These are phyloP conservation scores for Euphonia xanthogaster DNA, from an alignment of 2,797 vertebrate species.

Conservation along the genomic window DNA sequence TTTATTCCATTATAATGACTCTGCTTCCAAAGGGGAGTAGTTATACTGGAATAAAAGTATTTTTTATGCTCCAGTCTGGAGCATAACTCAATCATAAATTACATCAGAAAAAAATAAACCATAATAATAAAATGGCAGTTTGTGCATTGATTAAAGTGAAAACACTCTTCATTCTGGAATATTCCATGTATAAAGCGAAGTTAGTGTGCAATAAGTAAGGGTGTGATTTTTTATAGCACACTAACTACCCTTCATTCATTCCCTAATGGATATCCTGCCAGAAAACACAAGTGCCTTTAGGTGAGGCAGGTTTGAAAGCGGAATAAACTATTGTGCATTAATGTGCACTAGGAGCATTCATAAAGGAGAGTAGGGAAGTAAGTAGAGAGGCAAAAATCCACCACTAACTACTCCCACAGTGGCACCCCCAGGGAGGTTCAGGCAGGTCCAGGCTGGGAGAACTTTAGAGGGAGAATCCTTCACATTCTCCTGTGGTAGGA, in stretches of 20 bases:
- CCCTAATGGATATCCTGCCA: conserved; percentile 58
- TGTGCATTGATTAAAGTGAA: conserved; percentile 73
- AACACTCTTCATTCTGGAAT: conserved; percentile 70
- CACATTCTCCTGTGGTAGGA: background rate
- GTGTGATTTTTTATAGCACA: conserved; percentile 62
- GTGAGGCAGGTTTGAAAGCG: conserved; percentile 42
- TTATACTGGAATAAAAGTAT: conserved; percentile 69
- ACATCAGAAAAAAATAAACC: conserved; percentile 70
- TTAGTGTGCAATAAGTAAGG: conserved; percentile 64
- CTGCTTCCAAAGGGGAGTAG: conserved; percentile 69
- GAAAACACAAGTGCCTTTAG: conserved; percentile 55
- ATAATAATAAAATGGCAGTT: conserved; percentile 75
- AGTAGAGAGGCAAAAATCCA: background rate
- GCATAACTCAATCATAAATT: conserved; percentile 76
- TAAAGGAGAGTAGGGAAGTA: background rate
- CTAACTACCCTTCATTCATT: conserved; percentile 56
- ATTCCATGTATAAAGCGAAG: conserved; percentile 59
- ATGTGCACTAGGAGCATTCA: background rate
- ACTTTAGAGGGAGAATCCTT: background rate
- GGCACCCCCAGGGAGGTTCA: background rate
- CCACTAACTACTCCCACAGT: background rate
- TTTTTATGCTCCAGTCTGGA: conserved; percentile 68
- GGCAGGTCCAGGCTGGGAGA: background rate
- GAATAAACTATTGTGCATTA: conserved; percentile 45
- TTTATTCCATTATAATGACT: conserved; percentile 71